Evolutionary conservation across 2,797 vertebrate species (phyloP).

Genomic region (Centroberyx gerrardi): DNA sequence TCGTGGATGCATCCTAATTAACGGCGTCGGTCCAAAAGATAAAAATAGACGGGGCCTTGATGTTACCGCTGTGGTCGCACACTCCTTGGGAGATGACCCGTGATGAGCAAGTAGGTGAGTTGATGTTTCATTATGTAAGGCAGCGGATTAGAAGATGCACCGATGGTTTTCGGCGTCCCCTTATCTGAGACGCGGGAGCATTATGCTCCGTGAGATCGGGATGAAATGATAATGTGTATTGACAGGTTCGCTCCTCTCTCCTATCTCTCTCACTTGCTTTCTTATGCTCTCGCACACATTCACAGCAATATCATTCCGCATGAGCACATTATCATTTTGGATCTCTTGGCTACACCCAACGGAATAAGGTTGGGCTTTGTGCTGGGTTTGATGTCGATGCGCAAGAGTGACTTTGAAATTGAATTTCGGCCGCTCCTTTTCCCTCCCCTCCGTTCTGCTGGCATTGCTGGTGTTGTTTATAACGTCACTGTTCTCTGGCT

Average conservation of each 20-base stretch:
- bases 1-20: slow-evolving; percentile 65
- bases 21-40: slow-evolving; percentile 43
- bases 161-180: slow-evolving; percentile 12
- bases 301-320: slow-evolving; percentile 59
- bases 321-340: slow-evolving; percentile 46
- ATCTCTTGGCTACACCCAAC: slow-evolving; percentile 47
- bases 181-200: slow-evolving; percentile 41
- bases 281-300: slow-evolving; percentile 56
- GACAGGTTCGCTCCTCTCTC: slow-evolving; percentile 52
- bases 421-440: slow-evolving; percentile 25
- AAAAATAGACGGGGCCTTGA: slow-evolving; percentile 62
- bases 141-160: slow-evolving; percentile 55
- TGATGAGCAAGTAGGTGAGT: slow-evolving; percentile 54
- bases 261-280: slow-evolving; percentile 29
- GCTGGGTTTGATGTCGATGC: slow-evolving; percentile 30
- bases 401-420: slow-evolving; percentile 55
- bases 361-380: slow-evolving; percentile 39
- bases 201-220: slow-evolving; percentile 55
- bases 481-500: slow-evolving; percentile 31
- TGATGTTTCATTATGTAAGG: slow-evolving; percentile 60
- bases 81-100: slow-evolving; percentile 62
- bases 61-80: slow-evolving; percentile 40
- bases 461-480: slow-evolving; percentile 11
- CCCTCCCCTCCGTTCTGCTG: neutral
- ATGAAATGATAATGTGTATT: slow-evolving; percentile 60